These are phyloP conservation scores for Australoheros facetus DNA, from an alignment of 2,797 vertebrate genomes.

Conservation along the genomic window DNA sequence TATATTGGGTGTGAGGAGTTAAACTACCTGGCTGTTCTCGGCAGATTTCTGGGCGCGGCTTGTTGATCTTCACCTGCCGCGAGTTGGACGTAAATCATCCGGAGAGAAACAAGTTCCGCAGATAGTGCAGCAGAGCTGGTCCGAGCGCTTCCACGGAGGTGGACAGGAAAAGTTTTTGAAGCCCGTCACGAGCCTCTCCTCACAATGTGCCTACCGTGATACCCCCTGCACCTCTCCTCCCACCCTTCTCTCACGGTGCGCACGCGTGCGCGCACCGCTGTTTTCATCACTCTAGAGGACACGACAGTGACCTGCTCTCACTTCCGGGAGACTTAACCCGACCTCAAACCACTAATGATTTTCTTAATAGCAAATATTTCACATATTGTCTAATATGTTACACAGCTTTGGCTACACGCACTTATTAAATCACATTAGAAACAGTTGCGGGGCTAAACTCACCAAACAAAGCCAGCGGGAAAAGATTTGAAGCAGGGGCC, in stretches of 20 bases:
- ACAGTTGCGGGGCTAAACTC: neutral
- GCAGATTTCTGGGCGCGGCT: neutral
- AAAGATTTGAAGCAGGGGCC: neutral
- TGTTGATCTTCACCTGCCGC: conserved; percentile 30
- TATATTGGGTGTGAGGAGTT: neutral
- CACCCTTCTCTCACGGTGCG: neutral
- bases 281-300: neutral
- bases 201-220: neutral
- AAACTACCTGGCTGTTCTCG: conserved; percentile 24
- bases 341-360: accelerated
- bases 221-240: neutral
- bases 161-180: neutral
- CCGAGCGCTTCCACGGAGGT: neutral
- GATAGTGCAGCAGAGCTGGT: neutral
- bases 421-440: neutral
- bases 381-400: neutral
- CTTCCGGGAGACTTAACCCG: neutral
- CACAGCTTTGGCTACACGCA: neutral
- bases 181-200: neutral
- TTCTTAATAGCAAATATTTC: neutral
- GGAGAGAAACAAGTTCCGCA: neutral
- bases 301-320: neutral
- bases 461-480: neutral
- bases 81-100: neutral
- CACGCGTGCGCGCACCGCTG: neutral